These are phyloP conservation scores for Gymnoscopelus braueri DNA, from an alignment of 2,797 vertebrate genomes.

Conservation along the genomic window DNA sequence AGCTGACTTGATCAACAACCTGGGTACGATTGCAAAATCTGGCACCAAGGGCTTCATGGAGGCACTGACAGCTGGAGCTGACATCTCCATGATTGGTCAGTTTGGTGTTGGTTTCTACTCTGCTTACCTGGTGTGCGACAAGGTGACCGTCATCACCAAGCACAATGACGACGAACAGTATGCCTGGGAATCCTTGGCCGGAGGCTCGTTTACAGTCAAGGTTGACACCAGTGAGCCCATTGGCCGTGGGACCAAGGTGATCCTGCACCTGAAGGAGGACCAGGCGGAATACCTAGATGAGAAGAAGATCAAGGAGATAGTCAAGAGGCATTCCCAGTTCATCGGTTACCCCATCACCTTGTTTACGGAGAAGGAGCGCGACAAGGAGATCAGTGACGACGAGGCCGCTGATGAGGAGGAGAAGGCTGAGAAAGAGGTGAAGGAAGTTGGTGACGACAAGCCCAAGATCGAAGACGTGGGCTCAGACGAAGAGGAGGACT, in stretches of 20 bases:
- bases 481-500: too few species aligned
- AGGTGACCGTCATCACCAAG: slow-evolving; percentile 84
- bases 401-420: slow-evolving; percentile 80
- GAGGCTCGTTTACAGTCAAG: slow-evolving; percentile 85
- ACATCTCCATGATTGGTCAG: slow-evolving; percentile 75
- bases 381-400: slow-evolving; percentile 89
- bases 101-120: slow-evolving; percentile 82
- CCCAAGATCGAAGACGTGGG: too few species aligned
- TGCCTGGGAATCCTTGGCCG: slow-evolving; percentile 86
- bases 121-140: slow-evolving; percentile 85
- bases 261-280: slow-evolving; percentile 86
- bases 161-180: slow-evolving; percentile 87
- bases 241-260: slow-evolving; percentile 83
- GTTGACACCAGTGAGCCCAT: slow-evolving; percentile 83
- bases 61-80: too few species aligned
- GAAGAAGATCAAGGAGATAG: slow-evolving; percentile 84
- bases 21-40: too few species aligned
- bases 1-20: too few species aligned
- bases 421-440: too few species aligned
- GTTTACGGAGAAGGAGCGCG: slow-evolving; percentile 81
- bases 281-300: slow-evolving; percentile 87
- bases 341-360: slow-evolving; percentile 81
- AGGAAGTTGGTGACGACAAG: too few species aligned
- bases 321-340: slow-evolving; percentile 77
- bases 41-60: too few species aligned